Base-by-base conservation (phyloP, 2,113 vertebrate genomes). In the Elephas maximus region DNA sequence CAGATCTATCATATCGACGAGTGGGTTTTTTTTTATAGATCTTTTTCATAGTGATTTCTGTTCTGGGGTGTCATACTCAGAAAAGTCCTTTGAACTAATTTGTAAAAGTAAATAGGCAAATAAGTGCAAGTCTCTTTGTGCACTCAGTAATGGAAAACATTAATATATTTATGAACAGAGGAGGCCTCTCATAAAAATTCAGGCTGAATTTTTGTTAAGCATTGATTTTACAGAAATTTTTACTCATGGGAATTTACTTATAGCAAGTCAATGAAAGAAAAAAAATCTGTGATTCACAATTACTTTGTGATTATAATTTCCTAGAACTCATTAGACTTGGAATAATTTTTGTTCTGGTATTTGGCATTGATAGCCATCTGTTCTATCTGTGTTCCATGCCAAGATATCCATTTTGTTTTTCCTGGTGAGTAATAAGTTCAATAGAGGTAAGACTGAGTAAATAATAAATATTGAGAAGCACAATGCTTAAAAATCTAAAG, bases 401-500 rank as follows among this genome's bases (percentile, higher is more conserved):
- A 93, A 87, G 79, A 91, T 86, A 89, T 24, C 5, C 44, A 81
- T 77, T 91, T 97, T 89, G 63, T 48, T 94, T 96, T 97, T 94
- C 44, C 76, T 95, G 6, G 60, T 95, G 63, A 92, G 69, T 85
- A 81, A 30, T 86, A 86, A 96, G 17, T 91, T 96, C n/a, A 57
- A 8, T 57, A 63, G n/a, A 71, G 48, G 44, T 84, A 90, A 87
- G 23, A 3, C 28, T 48, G 65, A 83, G 65, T 63, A 85, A 95
- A 84, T 88, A 81, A 81, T 95, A 94, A 90, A 85, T 63, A 79
- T 74, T 65, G 65, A 87, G 62, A 94, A 93, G 79, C 1, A 90
- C 33, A 91, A n/a, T 83, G 48, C 37, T 94, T 94, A 37, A 30
- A 87, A 53, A 17, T 90, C 73, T 91, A 78, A 88, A 62, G 14